phyloP scores from a whole-genome alignment of 2,113 vertebrate species.

The Ictalurus furcatus region DNA sequence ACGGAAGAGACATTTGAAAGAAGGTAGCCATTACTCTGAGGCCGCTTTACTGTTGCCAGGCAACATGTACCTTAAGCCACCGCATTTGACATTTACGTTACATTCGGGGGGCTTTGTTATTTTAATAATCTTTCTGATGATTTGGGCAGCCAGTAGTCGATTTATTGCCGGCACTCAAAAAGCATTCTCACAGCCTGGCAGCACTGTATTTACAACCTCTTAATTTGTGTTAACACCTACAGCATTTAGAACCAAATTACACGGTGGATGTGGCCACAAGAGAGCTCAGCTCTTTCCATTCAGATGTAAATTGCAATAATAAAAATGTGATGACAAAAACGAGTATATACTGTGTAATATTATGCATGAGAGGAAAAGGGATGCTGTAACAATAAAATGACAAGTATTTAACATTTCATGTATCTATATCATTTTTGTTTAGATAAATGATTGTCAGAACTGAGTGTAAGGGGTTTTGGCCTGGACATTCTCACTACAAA shows the following conservation, averaged over 20 bases:
- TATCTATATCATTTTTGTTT: background rate
- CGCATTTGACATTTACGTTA: background rate
- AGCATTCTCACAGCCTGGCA: background rate
- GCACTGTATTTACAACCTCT: slow-evolving; percentile 4
- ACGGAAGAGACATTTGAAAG: background rate
- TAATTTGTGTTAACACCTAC: background rate
- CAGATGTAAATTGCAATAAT: background rate
- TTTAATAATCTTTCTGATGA: background rate
- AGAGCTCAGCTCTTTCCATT: background rate
- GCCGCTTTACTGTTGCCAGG: slow-evolving; percentile 35
- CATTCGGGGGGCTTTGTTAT: slow-evolving; percentile 6
- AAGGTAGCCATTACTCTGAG: background rate
- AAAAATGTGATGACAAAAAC: background rate
- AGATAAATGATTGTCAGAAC: background rate
- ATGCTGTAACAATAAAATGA: background rate
- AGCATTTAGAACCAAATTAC: background rate
- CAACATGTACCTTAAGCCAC: slow-evolving; percentile 35
- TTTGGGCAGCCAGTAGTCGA: background rate
- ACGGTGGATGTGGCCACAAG: background rate
- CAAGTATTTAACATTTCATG: background rate
- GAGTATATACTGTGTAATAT: background rate
- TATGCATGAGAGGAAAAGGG: background rate
- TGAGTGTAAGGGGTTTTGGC: background rate
- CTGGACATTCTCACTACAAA: background rate
- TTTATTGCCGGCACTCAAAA: slow-evolving; percentile 9